Conservation (phyloP, 2,888 invertebrate genomes). For the Anodontia alba region DNA sequence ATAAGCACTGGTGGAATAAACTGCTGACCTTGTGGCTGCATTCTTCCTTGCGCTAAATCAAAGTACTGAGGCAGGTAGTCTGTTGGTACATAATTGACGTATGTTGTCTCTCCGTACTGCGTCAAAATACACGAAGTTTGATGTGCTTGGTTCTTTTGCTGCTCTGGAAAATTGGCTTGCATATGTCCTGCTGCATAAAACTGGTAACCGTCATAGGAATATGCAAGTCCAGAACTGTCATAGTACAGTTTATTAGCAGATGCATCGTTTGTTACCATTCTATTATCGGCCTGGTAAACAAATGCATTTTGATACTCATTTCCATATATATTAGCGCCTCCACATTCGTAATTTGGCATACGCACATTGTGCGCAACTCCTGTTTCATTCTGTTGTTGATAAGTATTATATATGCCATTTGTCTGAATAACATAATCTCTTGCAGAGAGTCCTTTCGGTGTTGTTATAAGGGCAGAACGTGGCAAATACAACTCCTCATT, state of each 20-base stretch:
- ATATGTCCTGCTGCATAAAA: background rate
- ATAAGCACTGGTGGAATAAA: background rate
- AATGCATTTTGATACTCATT: background rate
- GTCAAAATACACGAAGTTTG: background rate
- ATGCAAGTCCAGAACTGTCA: background rate
- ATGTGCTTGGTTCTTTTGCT: background rate
- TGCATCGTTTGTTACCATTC: background rate
- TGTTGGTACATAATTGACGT: background rate
- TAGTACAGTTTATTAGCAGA: background rate
- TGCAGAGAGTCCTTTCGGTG: background rate
- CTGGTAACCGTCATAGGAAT: slow-evolving; percentile 4
- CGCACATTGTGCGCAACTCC: too few relatives aligned
- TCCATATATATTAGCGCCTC: background rate
- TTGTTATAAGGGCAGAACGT: background rate
- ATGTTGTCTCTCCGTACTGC: background rate
- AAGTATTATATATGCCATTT: background rate
- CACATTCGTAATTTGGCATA: background rate
- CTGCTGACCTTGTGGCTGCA: background rate
- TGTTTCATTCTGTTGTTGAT: background rate
- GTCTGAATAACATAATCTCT: background rate
- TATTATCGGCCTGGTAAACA: background rate
- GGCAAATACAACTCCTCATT: background rate
- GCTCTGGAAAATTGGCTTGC: background rate
- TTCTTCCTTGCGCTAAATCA: background rate
- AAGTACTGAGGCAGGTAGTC: background rate